Evolutionary conservation across 2,888 invertebrate species (phyloP), one percentile per base, ranked within the genome.

Genomic region (Plutella xylostella): DNA sequence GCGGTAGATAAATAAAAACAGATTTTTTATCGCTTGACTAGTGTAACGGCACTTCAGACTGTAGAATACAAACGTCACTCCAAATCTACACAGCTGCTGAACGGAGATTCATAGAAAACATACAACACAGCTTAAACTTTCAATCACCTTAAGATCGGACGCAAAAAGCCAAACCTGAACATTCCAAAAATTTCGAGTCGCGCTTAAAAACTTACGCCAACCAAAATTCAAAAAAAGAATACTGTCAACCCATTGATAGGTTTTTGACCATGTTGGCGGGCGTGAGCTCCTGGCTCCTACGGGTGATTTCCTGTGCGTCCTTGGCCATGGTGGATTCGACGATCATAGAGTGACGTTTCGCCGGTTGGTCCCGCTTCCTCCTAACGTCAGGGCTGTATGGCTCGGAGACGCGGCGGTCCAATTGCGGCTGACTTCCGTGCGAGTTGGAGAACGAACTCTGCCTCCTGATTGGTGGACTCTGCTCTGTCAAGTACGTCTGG

Each of bases 261-360:
- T 83, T 77, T 55, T 82, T 77, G 15, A 78, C 72, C 37, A 72
- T 68, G 12, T 70, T 63, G 45, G 69, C 70, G 46, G n/a, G n/a
- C 78, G 77, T 70, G 47, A 79, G 76, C 41, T 53, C 53, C 43
- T 80, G 79, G 58, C 80, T 82, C 45, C 80, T 62, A 38, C 83
- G 58, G 48, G 79, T 79, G 14, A 76, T 54, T 46, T 79, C 78
- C 51, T 75, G 76, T 0, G 70, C 60, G 48, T 79, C 78, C 48
- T 77, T 75, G 3, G 65, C 63, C 19, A 69, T 55, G 52, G 70
- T 74, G 0, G 77, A 69, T 43, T 83, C 82, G n/a, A 75, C 74
- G 50, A 79, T 72, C 71, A 83, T 64, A 0, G 85, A 82, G 52
- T 83, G 83, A 25, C 83, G 58, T 56, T 84, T 79, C 2, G 63